Evolutionary conservation across 2,797 vertebrate genomes (phyloP).

Genomic region (Platalea minor): DNA sequence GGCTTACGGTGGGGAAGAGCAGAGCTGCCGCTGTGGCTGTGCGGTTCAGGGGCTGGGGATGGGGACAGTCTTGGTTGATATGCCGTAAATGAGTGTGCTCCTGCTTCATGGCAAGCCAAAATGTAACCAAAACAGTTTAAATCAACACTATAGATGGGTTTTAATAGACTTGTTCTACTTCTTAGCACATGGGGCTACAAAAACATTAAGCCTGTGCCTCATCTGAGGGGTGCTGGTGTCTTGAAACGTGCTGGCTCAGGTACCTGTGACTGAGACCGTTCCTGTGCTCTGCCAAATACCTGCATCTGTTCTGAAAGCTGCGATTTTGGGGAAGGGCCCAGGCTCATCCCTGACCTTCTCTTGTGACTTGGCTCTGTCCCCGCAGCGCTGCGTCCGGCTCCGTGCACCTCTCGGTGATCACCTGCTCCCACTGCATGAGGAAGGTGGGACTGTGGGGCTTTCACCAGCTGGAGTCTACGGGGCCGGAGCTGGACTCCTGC

Average conservation of each 20-base stretch:
- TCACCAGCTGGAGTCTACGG: conserved; percentile 82
- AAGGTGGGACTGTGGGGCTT: conserved; percentile 94
- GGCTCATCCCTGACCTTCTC: not conserved
- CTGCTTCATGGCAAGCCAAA: not conserved
- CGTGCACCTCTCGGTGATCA: conserved; percentile 83
- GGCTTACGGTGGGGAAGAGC: not conserved
- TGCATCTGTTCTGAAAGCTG: not conserved
- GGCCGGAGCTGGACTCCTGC: conserved; percentile 69
- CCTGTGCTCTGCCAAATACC: not conserved
- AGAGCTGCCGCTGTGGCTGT: not conserved
- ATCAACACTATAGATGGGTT: fast-evolving
- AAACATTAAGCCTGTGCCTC: not conserved
- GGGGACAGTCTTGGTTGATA: fast-evolving
- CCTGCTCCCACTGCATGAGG: conserved; percentile 89
- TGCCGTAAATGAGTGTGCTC: not conserved
- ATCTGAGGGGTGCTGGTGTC: not conserved
- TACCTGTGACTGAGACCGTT: not conserved
- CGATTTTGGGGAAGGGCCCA: not conserved
- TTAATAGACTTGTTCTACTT: not conserved
- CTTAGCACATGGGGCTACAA: not conserved
- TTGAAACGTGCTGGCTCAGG: not conserved
- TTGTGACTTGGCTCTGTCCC: not conserved
- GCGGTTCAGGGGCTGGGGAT: not conserved
- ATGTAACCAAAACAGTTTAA: not conserved
- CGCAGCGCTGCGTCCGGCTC: conserved; percentile 76